Base-by-base conservation (phyloP, 1,140 invertebrate genomes). In the Bacillus rossius region DNA sequence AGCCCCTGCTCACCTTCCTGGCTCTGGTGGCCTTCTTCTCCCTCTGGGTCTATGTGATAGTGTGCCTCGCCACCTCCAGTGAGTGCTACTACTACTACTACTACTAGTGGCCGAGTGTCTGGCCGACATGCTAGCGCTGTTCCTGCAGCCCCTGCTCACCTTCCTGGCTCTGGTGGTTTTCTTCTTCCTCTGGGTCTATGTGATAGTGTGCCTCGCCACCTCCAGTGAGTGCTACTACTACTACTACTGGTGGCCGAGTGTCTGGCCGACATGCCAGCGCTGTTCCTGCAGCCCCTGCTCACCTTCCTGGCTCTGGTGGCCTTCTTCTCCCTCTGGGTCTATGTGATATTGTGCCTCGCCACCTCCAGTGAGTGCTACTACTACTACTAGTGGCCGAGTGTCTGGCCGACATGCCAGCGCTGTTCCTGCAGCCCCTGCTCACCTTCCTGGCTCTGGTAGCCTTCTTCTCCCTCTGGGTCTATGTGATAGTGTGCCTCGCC, bases 321-420 rank as follows among this genome's bases (percentile, higher is more conserved):
- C 40, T 96, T 96, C 71, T 88, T 94, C 61, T 73, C 84, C 40
- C 92, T 91, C 77, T 96, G 92, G 92, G 77, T 93, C 1, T 78
- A 81, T 26, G 84, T 96, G 37, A 82, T 96, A 61, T 74, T 85
- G 22, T 84, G 77, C 65, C 72, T 89, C 4, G 81, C 82, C n/a
- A 87, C 86, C 62, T 79, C 85, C 37, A 79, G 87, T 89, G 77
- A 82, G 83, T 78, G 41, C n/a, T n/a, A n/a, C n/a, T n/a, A n/a
- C n/a, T n/a, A n/a, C n/a, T n/a, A n/a, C n/a, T n/a, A n/a, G n/a
- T n/a, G n/a, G n/a, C n/a, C n/a, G n/a, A n/a, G n/a, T n/a, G n/a
- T n/a, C n/a, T n/a, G n/a, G n/a, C 84, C 48, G 84, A 85, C 66
- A 80, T 96, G 60, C 93, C 94, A 5, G 84, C 82, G n/a, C 73